These are phyloP conservation scores for Schizaphis graminum DNA, from an alignment of 2,888 invertebrate species.

Conservation along the genomic window DNA sequence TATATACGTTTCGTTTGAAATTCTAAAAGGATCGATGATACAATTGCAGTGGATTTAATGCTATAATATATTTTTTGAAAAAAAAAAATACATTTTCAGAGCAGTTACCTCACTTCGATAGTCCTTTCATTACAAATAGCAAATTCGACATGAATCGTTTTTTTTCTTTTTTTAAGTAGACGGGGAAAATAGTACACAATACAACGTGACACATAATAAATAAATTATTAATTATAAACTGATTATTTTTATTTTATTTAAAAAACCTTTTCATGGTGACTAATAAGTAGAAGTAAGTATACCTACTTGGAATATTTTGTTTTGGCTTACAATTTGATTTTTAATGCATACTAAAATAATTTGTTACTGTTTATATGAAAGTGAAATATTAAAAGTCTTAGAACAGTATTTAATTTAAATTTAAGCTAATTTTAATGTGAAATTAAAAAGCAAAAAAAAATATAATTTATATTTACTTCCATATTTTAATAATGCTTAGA, in stretches of 20 bases:
- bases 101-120: neutral
- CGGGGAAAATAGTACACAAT: neutral
- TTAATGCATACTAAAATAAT: neutral
- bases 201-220: neutral
- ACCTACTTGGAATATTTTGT: too few species aligned
- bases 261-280: neutral
- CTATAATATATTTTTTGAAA: neutral
- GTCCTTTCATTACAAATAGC: neutral
- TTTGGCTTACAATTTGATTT: neutral
- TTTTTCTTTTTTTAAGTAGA: neutral
- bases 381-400: neutral
- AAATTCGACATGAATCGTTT: neutral
- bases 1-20: neutral
- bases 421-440: neutral
- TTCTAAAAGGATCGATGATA: neutral
- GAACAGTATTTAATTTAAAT: neutral
- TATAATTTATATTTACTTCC: neutral
- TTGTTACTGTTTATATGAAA: neutral
- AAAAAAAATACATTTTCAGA: neutral
- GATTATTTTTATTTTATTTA: neutral
- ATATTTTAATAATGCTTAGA: neutral
- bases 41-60: neutral
- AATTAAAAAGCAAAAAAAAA: neutral
- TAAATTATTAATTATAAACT: neutral
- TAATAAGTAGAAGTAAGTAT: neutral